Conservation (phyloP, 2,113 vertebrate species). For the Cavia porcellus region DNA sequence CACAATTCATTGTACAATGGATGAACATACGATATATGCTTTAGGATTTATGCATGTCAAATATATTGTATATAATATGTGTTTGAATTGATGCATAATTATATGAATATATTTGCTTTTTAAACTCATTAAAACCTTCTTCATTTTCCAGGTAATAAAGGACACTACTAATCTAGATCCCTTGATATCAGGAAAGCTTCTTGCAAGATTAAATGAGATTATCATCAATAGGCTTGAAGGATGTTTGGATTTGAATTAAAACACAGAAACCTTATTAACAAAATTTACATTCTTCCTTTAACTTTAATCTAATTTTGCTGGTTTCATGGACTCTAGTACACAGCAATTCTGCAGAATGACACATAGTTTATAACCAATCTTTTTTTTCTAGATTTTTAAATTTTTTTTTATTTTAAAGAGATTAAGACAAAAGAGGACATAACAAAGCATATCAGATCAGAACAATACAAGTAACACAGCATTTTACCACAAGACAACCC, state of each 20-base stretch:
- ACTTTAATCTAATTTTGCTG: constrained; percentile 80
- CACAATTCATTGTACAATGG: neutral
- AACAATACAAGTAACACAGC: too few species aligned
- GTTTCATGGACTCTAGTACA: constrained; percentile 59
- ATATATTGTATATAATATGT: neutral
- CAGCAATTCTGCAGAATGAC: constrained; percentile 50
- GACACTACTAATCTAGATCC: constrained; percentile 54
- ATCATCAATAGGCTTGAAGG: constrained; percentile 64
- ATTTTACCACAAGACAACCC: too few species aligned
- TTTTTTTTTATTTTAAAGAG: too few species aligned
- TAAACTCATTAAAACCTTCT: constrained; percentile 50
- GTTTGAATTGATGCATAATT: neutral
- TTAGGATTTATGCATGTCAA: neutral
- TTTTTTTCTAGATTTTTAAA: neutral
- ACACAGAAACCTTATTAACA: constrained; percentile 82
- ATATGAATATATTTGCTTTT: constrained; percentile 23
- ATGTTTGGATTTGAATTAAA: constrained; percentile 82
- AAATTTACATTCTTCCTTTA: constrained; percentile 79
- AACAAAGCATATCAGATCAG: too few species aligned
- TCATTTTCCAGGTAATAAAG: constrained; percentile 72
- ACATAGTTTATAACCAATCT: neutral
- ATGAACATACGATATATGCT: neutral
- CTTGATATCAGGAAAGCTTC: constrained; percentile 70
- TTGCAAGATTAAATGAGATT: constrained; percentile 80
- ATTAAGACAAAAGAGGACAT: too few species aligned